phyloP scores from a whole-genome alignment of 1,140 invertebrate species.

The Ruditapes philippinarum region DNA sequence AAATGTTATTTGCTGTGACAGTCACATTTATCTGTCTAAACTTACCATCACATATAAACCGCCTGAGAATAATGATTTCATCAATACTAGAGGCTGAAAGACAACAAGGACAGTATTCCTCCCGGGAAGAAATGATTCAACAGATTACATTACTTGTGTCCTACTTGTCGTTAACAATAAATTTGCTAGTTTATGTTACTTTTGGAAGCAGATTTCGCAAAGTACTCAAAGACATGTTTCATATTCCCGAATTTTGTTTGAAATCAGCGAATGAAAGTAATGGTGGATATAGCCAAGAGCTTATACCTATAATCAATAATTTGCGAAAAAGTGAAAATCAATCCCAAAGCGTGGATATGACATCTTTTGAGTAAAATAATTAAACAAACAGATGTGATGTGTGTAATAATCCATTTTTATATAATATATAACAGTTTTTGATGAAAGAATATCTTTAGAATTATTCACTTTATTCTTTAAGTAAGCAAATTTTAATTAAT shows the following conservation, averaged over 20 bases:
- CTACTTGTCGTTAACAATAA: slow-evolving; percentile 94
- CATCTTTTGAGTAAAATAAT: too few relatives aligned
- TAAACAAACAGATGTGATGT: too few relatives aligned
- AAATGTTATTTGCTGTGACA: slow-evolving; percentile 93
- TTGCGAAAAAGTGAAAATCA: background rate
- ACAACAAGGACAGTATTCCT: slow-evolving; percentile 2
- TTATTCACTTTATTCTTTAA: too few relatives aligned
- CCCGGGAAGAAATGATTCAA: slow-evolving; percentile 86
- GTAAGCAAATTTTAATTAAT: too few relatives aligned
- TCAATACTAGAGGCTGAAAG: slow-evolving; percentile 23
- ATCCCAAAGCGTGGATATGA: too few relatives aligned
- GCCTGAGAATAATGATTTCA: slow-evolving; percentile 81
- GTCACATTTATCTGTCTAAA: slow-evolving; percentile 93
- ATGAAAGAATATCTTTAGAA: too few relatives aligned
- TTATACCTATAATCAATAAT: background rate
- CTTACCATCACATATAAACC: slow-evolving; percentile 89
- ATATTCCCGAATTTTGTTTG: background rate
- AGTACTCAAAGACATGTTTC: background rate
- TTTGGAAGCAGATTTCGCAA: slow-evolving; percentile 77
- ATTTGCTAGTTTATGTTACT: slow-evolving; percentile 92
- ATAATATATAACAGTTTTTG: too few relatives aligned
- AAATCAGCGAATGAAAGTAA: background rate
- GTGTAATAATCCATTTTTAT: too few relatives aligned
- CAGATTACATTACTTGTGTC: slow-evolving; percentile 90
- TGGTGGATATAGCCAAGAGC: background rate